Conservation (phyloP, 2,888 invertebrate genomes). For the Amiota communis region DNA sequence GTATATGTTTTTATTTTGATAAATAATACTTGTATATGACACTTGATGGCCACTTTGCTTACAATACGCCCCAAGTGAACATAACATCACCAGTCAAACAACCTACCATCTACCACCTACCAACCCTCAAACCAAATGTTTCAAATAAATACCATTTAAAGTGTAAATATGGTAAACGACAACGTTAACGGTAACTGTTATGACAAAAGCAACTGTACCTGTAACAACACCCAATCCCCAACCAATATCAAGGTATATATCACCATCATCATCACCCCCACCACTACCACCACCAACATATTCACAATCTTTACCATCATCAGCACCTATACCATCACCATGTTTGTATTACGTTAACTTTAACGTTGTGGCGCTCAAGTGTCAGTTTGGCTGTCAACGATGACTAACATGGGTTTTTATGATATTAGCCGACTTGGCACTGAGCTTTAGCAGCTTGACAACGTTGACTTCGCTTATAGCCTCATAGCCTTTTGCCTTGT, state of each 20-base stretch:
- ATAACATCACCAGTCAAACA: slow-evolving; percentile 9
- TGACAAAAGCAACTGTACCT: background rate
- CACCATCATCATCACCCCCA: too few species aligned
- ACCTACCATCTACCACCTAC: background rate
- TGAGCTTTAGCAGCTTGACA: slow-evolving; percentile 17
- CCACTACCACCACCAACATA: too few species aligned
- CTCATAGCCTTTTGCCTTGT: too few species aligned
- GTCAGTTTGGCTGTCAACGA: slow-evolving; percentile 58
- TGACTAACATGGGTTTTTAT: slow-evolving; percentile 30
- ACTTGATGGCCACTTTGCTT: slow-evolving; percentile 4
- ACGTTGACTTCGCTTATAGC: background rate
- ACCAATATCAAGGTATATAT: too few species aligned
- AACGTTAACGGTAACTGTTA: slow-evolving; percentile 44
- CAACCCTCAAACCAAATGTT: slow-evolving; percentile 23
- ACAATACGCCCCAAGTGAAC: background rate
- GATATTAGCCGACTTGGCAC: slow-evolving; percentile 20
- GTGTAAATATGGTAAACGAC: slow-evolving; percentile 62
- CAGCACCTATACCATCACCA: background rate
- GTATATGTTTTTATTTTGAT: slow-evolving; percentile 14
- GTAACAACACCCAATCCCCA: too few species aligned
- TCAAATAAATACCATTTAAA: slow-evolving; percentile 64
- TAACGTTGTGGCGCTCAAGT: slow-evolving; percentile 50
- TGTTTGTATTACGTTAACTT: slow-evolving; percentile 10
- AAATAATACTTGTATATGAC: slow-evolving; percentile 25
- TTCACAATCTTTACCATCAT: too few species aligned